Conservation (phyloP, 1,140 invertebrate species). For the Aporrectodea caliginosa region DNA sequence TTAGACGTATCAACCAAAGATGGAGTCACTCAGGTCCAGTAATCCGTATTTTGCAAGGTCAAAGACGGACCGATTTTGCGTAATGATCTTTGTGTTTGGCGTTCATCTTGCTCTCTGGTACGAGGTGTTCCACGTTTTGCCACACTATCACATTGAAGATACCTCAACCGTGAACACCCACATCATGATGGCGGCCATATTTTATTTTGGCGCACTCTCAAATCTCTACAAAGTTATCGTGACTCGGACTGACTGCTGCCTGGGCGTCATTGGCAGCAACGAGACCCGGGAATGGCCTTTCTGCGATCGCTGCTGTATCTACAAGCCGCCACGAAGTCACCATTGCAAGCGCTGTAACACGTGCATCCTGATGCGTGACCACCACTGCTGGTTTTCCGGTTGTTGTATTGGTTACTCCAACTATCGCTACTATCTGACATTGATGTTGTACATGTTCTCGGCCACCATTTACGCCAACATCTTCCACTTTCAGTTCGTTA, state of each 20-base stretch:
- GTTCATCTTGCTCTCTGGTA: constrained; percentile 22
- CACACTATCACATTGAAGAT: constrained; percentile 11
- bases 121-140: constrained; percentile 16
- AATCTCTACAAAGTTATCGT: constrained; percentile 20
- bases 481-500: constrained; percentile 7
- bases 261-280: background rate
- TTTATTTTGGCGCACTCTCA: constrained; percentile 15
- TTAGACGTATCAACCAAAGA: too few species aligned
- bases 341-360: constrained; percentile 23
- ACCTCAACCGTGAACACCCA: background rate
- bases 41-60: constrained; percentile 28
- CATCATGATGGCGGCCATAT: background rate
- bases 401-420: constrained; percentile 16
- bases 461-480: constrained; percentile 20
- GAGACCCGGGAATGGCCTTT: background rate
- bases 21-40: too few species aligned
- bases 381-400: constrained; percentile 14
- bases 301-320: constrained; percentile 10
- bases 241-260: background rate
- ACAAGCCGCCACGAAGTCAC: constrained; percentile 12
- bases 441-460: background rate
- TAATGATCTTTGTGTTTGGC: constrained; percentile 13
- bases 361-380: constrained; percentile 12
- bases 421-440: constrained; percentile 30
- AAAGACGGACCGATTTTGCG: constrained; percentile 5